phyloP scores from a whole-genome alignment of 2,888 invertebrate species.

The Galerucella calmariensis region DNA sequence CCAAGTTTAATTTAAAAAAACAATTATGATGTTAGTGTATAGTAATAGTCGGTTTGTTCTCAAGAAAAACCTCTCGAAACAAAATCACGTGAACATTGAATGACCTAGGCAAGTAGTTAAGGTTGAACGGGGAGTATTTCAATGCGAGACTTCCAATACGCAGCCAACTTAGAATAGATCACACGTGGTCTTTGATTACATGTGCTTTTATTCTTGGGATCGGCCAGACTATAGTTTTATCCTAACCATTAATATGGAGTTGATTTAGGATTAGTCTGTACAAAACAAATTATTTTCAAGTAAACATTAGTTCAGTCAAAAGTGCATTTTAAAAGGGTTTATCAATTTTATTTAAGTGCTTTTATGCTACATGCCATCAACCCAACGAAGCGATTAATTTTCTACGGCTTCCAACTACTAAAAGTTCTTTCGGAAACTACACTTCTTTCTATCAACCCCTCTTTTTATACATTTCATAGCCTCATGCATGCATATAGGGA shows the following conservation, averaged over 20 bases:
- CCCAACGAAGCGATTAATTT: conserved; percentile 10
- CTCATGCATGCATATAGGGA: conserved; percentile 1
- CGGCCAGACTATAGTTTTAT: too few relatives aligned
- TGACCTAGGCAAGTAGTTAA: too few relatives aligned
- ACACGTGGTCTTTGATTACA: not conserved
- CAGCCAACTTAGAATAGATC: too few relatives aligned
- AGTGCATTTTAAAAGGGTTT: conserved; percentile 3
- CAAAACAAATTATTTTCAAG: not conserved
- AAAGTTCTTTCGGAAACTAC: conserved; percentile 6
- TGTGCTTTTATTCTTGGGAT: not conserved
- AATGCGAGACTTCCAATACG: too few relatives aligned
- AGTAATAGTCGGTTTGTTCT: too few relatives aligned
- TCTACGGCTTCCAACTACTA: conserved; percentile 4
- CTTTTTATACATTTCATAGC: not conserved
- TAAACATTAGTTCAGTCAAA: not conserved
- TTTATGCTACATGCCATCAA: conserved; percentile 5
- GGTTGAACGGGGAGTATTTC: too few relatives aligned
- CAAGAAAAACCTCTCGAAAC: too few relatives aligned
- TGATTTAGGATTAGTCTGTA: not conserved
- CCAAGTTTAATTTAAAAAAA: too few relatives aligned
- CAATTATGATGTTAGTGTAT: too few relatives aligned
- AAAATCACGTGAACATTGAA: too few relatives aligned
- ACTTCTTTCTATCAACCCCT: conserved; percentile 1
- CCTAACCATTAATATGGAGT: not conserved
- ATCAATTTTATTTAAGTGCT: conserved; percentile 11